A percentile compares a stretch with the other conserved stretches of the same genome.
Evolutionary conservation across 2,797 vertebrate genomes (phyloP).

Genomic region (Tauraco hartlaubi): DNA sequence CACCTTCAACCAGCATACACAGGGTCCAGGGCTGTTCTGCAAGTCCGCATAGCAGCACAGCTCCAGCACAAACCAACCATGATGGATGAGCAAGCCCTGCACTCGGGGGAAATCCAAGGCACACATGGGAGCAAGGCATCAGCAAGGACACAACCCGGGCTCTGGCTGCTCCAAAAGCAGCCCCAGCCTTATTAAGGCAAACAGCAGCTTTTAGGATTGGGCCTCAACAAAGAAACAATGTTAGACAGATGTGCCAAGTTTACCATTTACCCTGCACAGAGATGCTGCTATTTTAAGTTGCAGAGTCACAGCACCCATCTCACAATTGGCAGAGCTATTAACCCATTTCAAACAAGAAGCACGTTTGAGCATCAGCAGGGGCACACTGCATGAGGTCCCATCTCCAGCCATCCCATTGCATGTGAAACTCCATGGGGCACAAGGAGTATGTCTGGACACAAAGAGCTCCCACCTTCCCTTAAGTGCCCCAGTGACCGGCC

Average conservation of each 20-base stretch:
- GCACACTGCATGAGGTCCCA: neutral
- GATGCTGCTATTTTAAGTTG: constrained; percentile 66
- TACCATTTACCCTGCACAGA: constrained; percentile 38
- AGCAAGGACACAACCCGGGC: neutral
- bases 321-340: neutral
- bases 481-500: neutral
- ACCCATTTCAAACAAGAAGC: constrained; percentile 19
- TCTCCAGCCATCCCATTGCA: neutral
- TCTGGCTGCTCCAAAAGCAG: neutral
- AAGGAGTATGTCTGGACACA: rapidly evolving
- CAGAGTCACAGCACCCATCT: constrained; percentile 14
- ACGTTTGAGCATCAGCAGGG: neutral
- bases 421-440: neutral
- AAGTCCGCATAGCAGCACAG: neutral
- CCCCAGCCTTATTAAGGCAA: constrained; percentile 59
- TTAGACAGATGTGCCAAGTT: constrained; percentile 56
- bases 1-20: neutral
- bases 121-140: neutral
- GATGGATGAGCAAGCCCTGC: neutral
- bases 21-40: neutral
- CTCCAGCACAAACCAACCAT: neutral
- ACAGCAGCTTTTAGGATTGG: constrained; percentile 35
- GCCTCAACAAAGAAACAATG: constrained; percentile 23
- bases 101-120: neutral
- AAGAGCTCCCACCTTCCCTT: neutral